A percentile compares a stretch with the other conserved stretches of the same genome.
phyloP scores from a whole-genome alignment of 2,113 vertebrate species.

The Corynorhinus townsendii region DNA sequence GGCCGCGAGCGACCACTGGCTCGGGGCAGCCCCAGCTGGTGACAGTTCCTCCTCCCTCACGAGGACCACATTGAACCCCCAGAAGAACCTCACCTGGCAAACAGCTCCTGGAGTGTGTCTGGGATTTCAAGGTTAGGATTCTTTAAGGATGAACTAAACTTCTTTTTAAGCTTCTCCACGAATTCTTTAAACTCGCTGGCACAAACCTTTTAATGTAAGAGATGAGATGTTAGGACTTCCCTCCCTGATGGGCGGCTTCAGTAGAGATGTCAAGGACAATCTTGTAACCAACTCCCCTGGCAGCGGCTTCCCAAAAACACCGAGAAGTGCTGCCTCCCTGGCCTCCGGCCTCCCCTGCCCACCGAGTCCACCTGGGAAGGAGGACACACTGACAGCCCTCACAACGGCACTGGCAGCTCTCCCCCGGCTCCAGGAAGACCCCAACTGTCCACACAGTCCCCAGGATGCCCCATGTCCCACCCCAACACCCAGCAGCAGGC shows the following conservation, averaged over 20 bases:
- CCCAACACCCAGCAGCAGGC: neutral
- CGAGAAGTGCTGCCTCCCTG: accelerated
- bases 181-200: slow-evolving; percentile 89
- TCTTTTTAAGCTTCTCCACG: slow-evolving; percentile 87
- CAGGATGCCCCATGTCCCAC: neutral
- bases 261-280: neutral
- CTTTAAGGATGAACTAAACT: slow-evolving; percentile 87
- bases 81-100: slow-evolving; percentile 81
- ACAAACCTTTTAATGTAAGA: slow-evolving; percentile 84
- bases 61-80: neutral
- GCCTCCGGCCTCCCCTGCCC: neutral
- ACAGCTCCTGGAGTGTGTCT: slow-evolving; percentile 89
- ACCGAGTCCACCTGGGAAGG: neutral
- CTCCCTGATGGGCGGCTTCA: neutral
- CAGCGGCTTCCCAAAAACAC: accelerated
- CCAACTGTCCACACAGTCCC: accelerated
- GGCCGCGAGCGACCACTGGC: neutral
- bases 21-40: accelerated
- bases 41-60: neutral
- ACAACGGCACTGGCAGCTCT: accelerated
- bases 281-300: neutral
- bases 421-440: neutral
- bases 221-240: neutral
- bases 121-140: slow-evolving; percentile 83
- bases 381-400: accelerated